These are phyloP conservation scores for Alloscopus bannaensis DNA, from an alignment of 2,888 invertebrate species.

Conservation along the genomic window DNA sequence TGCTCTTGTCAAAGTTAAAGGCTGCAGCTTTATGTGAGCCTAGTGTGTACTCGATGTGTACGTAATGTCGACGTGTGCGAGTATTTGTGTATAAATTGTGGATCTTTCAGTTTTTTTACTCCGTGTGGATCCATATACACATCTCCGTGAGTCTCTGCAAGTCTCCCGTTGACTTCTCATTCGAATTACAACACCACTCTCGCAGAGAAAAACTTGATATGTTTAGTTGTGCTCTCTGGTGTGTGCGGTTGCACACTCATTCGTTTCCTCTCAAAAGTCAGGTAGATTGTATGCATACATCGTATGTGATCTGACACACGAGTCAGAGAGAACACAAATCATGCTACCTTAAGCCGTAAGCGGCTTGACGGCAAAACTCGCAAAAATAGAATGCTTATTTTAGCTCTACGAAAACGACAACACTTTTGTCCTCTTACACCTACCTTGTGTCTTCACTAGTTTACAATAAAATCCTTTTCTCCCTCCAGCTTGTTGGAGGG, in stretches of 20 bases:
- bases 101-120: conserved; percentile 20
- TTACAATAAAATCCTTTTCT: conserved; percentile 47
- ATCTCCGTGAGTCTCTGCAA: too few relatives aligned
- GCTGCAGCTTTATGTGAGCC: conserved; percentile 18
- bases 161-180: conserved; percentile 22
- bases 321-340: conserved; percentile 64
- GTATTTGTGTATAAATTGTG: conserved; percentile 20
- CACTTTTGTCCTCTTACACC: too few relatives aligned
- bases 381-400: conserved; percentile 14
- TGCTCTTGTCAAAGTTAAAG: conserved; percentile 60
- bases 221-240: conserved; percentile 3
- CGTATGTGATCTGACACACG: conserved; percentile 50
- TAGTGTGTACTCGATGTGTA: background rate
- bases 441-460: too few relatives aligned
- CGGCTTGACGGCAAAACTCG: conserved; percentile 45
- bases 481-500: background rate
- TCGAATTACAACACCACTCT: conserved; percentile 44
- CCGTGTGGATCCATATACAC: too few relatives aligned
- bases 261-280: conserved; percentile 21
- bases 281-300: conserved; percentile 16
- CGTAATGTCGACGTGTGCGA: background rate
- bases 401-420: too few relatives aligned
- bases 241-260: conserved; percentile 17
- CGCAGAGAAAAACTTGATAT: background rate
- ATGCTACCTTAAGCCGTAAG: conserved; percentile 64